These are phyloP conservation scores for Nebria salina DNA, from an alignment of 2,888 invertebrate genomes.

Conservation along the genomic window DNA sequence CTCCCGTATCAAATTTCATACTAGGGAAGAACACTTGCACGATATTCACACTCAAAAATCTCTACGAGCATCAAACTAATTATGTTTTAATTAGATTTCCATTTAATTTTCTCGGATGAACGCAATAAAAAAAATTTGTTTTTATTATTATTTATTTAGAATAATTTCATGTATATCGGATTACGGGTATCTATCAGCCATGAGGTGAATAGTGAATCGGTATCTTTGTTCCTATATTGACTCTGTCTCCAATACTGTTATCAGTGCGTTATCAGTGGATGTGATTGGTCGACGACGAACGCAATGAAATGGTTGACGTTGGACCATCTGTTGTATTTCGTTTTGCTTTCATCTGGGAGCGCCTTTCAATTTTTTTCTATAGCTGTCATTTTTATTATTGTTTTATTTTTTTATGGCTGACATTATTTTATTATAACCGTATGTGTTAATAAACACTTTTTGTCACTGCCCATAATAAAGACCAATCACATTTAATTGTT, in stretches of 20 bases:
- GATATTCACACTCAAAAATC: neutral
- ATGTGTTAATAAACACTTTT: neutral
- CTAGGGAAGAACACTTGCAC: conserved; percentile 6
- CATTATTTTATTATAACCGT: neutral
- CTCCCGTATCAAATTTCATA: conserved; percentile 28
- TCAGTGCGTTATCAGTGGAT: conserved; percentile 39
- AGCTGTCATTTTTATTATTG: neutral
- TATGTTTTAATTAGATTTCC: too few species aligned
- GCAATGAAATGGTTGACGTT: conserved; percentile 35
- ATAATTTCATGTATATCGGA: too few species aligned
- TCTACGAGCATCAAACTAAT: neutral
- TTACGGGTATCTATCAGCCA: too few species aligned
- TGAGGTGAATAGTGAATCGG: neutral
- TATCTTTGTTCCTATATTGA: conserved; percentile 12
- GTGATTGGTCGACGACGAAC: conserved; percentile 32
- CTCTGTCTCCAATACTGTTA: conserved; percentile 24
- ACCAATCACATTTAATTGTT: neutral
- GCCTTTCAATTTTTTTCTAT: conserved; percentile 12
- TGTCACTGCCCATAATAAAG: neutral
- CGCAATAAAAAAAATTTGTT: too few species aligned
- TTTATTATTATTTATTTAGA: too few species aligned
- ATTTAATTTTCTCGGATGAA: too few species aligned
- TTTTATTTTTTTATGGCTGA: neutral
- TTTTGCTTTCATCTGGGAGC: conserved; percentile 5
- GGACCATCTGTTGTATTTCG: conserved; percentile 26